These are phyloP conservation scores for Calcarius lapponicus DNA, from an alignment of 2,797 vertebrate species.

Conservation along the genomic window DNA sequence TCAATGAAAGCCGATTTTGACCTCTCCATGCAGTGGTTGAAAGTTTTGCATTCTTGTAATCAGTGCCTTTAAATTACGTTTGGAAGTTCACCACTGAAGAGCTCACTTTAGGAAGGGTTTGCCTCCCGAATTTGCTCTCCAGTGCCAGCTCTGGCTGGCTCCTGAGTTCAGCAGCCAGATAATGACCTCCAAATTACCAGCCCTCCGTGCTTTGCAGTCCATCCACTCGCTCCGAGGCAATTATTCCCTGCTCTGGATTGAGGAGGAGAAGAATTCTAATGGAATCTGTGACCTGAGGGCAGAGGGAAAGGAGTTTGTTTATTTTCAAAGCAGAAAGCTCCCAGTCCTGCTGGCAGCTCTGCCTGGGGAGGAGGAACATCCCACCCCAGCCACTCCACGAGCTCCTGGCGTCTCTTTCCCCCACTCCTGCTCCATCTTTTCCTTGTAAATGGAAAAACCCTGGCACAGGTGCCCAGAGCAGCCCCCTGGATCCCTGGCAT, in stretches of 20 bases:
- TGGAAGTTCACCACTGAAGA: not conserved
- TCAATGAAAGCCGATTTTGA: not conserved
- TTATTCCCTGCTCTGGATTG: not conserved
- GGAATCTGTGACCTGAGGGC: not conserved
- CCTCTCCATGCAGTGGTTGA: not conserved
- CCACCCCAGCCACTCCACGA: fast-evolving
- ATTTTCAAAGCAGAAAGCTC: not conserved
- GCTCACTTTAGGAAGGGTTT: not conserved
- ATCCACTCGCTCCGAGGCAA: not conserved
- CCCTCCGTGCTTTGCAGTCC: not conserved
- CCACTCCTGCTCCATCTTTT: not conserved
- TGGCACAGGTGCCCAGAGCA: no score
- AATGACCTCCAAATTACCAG: not conserved
- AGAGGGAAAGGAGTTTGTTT: not conserved
- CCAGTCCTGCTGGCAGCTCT: not conserved
- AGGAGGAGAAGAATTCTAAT: not conserved
- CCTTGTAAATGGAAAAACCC: not conserved
- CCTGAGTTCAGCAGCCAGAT: not conserved
- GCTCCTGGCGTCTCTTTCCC: not conserved
- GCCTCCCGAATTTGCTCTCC: not conserved
- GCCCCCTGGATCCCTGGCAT: not conserved
- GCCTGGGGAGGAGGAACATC: not conserved
- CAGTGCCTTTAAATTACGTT: not conserved
- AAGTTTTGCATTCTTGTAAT: not conserved
- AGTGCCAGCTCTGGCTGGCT: not conserved